Base-by-base conservation (phyloP, 1,140 invertebrate species). In the Halotydeus destructor region DNA sequence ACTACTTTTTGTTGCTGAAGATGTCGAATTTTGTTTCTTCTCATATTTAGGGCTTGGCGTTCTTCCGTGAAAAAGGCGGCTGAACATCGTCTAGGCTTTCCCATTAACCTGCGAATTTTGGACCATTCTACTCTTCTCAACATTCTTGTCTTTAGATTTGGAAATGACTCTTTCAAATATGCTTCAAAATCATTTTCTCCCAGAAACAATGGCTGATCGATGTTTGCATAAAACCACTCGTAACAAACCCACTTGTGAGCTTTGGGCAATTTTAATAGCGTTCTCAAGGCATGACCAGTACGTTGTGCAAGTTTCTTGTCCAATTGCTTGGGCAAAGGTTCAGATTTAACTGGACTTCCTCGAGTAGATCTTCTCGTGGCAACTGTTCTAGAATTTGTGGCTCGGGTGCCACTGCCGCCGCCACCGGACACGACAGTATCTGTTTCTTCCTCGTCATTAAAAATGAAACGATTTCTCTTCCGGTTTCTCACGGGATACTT, bases 151-250 rank as follows among this genome's bases (percentile, higher is more conserved):
- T 81, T 85, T 28, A 98, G 61, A 54, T 84, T 76, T 5, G 93
- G 89, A 65, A 96, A 94, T 5, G 81, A 78, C 60, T 96, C 89
- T 57, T 76, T 78, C 14, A 98, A 61, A 57, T 86, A 93, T 35
- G 85, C 77, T 62, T 78, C 78, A 57, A 97, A 97, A 64, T 97
- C 91, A 65, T 96, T 96, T 54, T 94, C 84, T 36, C 83, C 84
- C 49, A 83, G 71, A 63, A 98, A 96, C 8, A 98, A 63, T 35
- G 83, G 76, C 71, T 72, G 69, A 60, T 97, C 89, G 50, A 97
- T 78, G 56, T 93, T 94, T 52, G 88, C 96, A 58, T 97, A 98
- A 64, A 98, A 98, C 76, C 88, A 97, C 60, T 98, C 93, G 62
- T 88, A 94, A 57, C 85, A 94, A 1, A 96, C 86, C 46, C 46